Evolutionary conservation across 2,113 vertebrate species (phyloP), one percentile per base, ranked within the genome.

Genomic region (Elanus axillaris): DNA sequence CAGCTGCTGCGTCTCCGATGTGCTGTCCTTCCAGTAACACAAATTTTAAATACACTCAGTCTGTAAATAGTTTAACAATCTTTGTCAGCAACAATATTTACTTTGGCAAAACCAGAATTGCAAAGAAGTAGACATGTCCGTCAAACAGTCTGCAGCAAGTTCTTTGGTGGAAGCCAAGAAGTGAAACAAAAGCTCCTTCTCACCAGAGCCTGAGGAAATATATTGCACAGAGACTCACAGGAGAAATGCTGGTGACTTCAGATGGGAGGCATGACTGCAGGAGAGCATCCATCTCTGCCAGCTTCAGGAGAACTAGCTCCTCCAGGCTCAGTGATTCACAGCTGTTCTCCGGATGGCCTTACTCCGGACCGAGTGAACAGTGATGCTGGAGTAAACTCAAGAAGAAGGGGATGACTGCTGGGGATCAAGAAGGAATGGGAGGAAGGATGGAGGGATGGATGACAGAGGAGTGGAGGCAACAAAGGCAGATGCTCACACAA

Each of bases 11-110:
- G 38, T 74, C 92, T 88, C 96, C 11, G 6, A 18, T 85, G 82
- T 82, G 83, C 92, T 93, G 95, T 88, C 93, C 93, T 97, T 97
- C 97, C 98, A 98, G 97, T 97, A 98, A 96, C 91, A 90, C 92
- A 94, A 92, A 96, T 95, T 96, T 96, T 96, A 96, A 95, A 95
- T 97, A 97, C 12, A 21, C 86, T 78, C 95, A 91, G 93, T 96
- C 86, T 93, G 91, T 92, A 95, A 96, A 96, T 97, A 96, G 88
- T 94, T 96, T 95, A 97, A 95, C 95, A 93, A 95, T 89, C 94
- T 97, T 93, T 85, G 88, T 95, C 94, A 93, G 92, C 93, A 95
- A 93, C 93, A 97, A 94, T 96, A 94, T 95, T 97, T 94, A 88
- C 93, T 95, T 94, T 88, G 91, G 93, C 96, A 85, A 93, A 96